A percentile compares a stretch with the other conserved stretches of the same genome.
Conservation (phyloP, 2,888 invertebrate genomes). For the Drosophila mercatorum region DNA sequence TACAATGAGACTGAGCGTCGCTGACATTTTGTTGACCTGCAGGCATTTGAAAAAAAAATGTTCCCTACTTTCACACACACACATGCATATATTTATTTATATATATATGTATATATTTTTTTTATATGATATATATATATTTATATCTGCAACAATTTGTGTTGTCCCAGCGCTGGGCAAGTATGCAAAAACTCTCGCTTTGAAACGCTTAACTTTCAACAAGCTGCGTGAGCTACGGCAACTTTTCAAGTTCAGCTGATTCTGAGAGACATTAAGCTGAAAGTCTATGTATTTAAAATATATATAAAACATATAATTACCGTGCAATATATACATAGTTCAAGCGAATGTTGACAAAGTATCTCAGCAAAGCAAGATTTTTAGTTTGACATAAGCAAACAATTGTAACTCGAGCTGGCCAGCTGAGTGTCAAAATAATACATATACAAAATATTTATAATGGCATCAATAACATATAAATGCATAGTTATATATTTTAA, state of each 20-base stretch:
- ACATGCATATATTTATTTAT: too few species aligned
- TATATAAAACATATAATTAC: too few species aligned
- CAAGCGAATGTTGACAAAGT: too few species aligned
- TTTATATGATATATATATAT: not conserved
- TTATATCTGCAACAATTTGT: constrained; percentile 4
- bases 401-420: too few species aligned
- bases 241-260: not conserved
- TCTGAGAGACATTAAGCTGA: not conserved
- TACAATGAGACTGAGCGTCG: constrained; percentile 24
- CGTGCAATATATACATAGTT: too few species aligned
- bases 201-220: not conserved
- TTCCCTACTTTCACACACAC: constrained; percentile 34
- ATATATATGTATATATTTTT: not conserved
- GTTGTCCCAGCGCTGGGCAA: not conserved
- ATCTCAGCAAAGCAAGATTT: too few species aligned
- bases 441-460: not conserved
- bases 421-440: too few species aligned
- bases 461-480: not conserved
- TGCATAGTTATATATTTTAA: not conserved
- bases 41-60: constrained; percentile 54
- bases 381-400: too few species aligned
- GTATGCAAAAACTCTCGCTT: not conserved
- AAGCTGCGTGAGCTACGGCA: too few species aligned
- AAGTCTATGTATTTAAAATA: not conserved
- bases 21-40: constrained; percentile 57